phyloP scores from a whole-genome alignment of 2,797 vertebrate species.

The Synanceia verrucosa region DNA sequence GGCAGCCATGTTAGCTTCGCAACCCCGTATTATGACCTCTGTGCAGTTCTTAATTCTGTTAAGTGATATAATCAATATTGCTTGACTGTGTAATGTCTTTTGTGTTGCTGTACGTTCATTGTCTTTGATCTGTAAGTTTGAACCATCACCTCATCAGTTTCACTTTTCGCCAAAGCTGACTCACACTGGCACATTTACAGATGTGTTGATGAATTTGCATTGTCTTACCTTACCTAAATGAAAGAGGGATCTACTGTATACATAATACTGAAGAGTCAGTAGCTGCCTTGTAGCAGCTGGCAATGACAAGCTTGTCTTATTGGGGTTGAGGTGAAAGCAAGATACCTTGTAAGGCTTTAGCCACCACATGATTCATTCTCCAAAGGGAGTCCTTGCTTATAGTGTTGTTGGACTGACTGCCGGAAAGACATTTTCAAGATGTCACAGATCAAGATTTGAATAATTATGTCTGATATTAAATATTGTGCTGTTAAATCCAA shows the following conservation, averaged over 20 bases:
- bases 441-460: not conserved
- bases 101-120: not conserved
- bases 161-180: not conserved
- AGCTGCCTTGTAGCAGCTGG: no score
- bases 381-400: not conserved
- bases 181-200: not conserved
- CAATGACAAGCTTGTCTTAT: not conserved
- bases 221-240: no score
- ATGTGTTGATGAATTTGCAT: not conserved
- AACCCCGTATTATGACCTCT: slow-evolving; percentile 7
- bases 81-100: not conserved
- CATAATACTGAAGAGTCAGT: no score
- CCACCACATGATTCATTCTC: not conserved
- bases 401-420: not conserved
- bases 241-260: no score
- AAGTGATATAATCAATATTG: no score
- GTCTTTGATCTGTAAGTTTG: not conserved
- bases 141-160: not conserved
- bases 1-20: slow-evolving; percentile 63
- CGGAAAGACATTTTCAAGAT: not conserved
- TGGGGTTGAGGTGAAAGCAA: not conserved
- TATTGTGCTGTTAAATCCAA: not conserved
- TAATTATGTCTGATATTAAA: not conserved
- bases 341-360: not conserved
- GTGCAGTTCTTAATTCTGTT: not conserved